Percentiles rank a stretch among this genome's conserved stretches.
These are phyloP conservation scores for Falcaria lacertinaria DNA, from an alignment of 2,888 invertebrate species.

Conservation along the genomic window DNA sequence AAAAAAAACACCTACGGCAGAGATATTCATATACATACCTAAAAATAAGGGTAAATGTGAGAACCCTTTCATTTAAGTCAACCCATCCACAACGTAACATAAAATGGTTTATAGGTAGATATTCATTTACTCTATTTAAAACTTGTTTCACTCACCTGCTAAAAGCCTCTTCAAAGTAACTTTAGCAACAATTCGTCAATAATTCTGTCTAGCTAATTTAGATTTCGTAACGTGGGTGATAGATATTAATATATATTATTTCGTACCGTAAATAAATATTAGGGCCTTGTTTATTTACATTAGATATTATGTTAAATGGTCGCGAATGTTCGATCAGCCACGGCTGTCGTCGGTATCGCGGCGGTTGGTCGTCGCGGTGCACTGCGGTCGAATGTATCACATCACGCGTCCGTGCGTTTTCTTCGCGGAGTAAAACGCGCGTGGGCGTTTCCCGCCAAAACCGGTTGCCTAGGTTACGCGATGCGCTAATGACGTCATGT, in stretches of 20 bases:
- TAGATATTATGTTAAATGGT: slow-evolving; percentile 29
- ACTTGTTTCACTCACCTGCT: slow-evolving; percentile 28
- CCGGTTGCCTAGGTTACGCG: slow-evolving; percentile 67
- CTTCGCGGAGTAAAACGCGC: slow-evolving; percentile 23
- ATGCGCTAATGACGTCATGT: slow-evolving; percentile 26
- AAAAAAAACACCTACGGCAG: too few species aligned
- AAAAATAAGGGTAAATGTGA: too few species aligned
- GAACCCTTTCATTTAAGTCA: too few species aligned
- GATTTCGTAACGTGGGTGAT: not conserved
- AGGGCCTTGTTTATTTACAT: slow-evolving; percentile 26
- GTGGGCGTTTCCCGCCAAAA: slow-evolving; percentile 70
- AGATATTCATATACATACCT: too few species aligned
- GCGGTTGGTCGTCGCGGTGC: slow-evolving; percentile 68
- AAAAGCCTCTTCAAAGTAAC: slow-evolving; percentile 8
- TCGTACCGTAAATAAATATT: slow-evolving; percentile 1
- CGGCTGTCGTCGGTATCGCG: slow-evolving; percentile 65
- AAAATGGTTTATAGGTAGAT: too few species aligned
- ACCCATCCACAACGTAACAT: too few species aligned
- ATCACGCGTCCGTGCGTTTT: slow-evolving; percentile 21
- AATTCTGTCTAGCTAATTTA: not conserved
- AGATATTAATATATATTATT: not conserved
- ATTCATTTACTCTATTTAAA: slow-evolving; percentile 1
- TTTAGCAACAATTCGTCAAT: slow-evolving; percentile 14
- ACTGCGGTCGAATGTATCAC: slow-evolving; percentile 71
- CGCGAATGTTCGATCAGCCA: slow-evolving; percentile 62